Conservation (phyloP, 2,113 vertebrate species). For the Collichthys lucidus region DNA sequence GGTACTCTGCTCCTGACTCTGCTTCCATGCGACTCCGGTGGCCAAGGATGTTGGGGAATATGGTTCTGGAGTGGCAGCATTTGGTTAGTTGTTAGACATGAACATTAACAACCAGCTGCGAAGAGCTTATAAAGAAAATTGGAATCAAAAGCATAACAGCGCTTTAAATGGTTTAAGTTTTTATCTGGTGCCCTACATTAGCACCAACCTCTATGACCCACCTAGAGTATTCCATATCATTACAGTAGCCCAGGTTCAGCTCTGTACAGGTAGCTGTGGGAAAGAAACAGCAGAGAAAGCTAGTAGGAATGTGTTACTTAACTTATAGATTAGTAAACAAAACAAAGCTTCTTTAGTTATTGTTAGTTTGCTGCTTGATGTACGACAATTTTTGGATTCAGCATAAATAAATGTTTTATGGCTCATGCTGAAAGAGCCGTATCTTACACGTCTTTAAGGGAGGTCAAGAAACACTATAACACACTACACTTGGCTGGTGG, state of each 20-base stretch:
- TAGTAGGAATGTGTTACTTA: not conserved
- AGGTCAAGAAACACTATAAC: not conserved
- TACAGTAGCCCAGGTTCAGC: slow-evolving; percentile 89
- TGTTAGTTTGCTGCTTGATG: not conserved
- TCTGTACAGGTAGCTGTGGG: slow-evolving; percentile 87
- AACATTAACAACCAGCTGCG: not conserved
- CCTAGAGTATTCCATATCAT: slow-evolving; percentile 86
- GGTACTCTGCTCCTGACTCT: slow-evolving; percentile 92
- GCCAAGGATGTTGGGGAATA: slow-evolving; percentile 91
- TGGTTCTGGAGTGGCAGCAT: slow-evolving; percentile 70
- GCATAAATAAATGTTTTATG: not conserved
- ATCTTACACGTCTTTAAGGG: not conserved
- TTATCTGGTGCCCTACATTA: not conserved
- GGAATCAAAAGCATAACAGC: not conserved
- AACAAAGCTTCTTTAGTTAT: not conserved
- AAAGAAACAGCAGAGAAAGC: not conserved
- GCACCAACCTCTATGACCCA: slow-evolving; percentile 51
- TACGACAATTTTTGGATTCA: not conserved
- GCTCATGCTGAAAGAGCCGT: not conserved
- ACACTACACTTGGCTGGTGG: not conserved
- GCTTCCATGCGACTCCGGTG: slow-evolving; percentile 85
- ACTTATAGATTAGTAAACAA: not conserved
- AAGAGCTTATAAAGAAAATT: not conserved
- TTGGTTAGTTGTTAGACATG: not conserved
- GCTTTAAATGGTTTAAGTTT: not conserved